Evolutionary conservation across 2,888 invertebrate genomes (phyloP).

Genomic region (Thalpophila matura): DNA sequence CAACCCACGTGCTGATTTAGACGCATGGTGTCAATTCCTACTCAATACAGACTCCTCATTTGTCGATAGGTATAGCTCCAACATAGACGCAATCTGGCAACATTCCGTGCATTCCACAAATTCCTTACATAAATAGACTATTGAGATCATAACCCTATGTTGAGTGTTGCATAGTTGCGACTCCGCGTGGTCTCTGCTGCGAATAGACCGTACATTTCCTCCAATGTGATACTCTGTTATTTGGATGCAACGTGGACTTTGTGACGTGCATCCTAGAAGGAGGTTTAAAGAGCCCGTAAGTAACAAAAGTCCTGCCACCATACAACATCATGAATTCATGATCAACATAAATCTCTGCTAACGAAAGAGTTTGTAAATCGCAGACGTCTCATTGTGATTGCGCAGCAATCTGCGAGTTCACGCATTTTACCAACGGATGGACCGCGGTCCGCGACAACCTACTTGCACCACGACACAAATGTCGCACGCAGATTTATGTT

Average conservation of each 20-base stretch:
- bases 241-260: background rate
- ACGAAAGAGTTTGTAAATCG: conserved; percentile 26
- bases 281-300: background rate
- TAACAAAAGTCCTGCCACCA: background rate
- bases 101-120: conserved; percentile 37
- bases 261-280: background rate
- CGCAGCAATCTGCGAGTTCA: conserved; percentile 24
- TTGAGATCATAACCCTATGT: conserved; percentile 57
- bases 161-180: conserved; percentile 46
- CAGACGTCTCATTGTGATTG: conserved; percentile 17
- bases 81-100: conserved; percentile 40
- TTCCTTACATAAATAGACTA: conserved; percentile 51
- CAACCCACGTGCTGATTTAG: background rate
- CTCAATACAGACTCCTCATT: conserved; percentile 20
- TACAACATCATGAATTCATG: conserved; percentile 9
- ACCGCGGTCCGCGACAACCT: conserved; percentile 32
- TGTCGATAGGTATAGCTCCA: conserved; percentile 37
- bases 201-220: conserved; percentile 24
- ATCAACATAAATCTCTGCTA: conserved; percentile 10
- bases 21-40: conserved; percentile 21
- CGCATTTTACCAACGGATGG: conserved; percentile 15
- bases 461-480: conserved; percentile 26
- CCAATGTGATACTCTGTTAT: conserved; percentile 3
- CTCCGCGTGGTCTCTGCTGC: conserved; percentile 12
- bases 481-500: conserved; percentile 37